Percentiles rank a stretch among this genome's conserved stretches.
phyloP scores from a whole-genome alignment of 2,888 invertebrate genomes.

The Agrilus biguttatus region DNA sequence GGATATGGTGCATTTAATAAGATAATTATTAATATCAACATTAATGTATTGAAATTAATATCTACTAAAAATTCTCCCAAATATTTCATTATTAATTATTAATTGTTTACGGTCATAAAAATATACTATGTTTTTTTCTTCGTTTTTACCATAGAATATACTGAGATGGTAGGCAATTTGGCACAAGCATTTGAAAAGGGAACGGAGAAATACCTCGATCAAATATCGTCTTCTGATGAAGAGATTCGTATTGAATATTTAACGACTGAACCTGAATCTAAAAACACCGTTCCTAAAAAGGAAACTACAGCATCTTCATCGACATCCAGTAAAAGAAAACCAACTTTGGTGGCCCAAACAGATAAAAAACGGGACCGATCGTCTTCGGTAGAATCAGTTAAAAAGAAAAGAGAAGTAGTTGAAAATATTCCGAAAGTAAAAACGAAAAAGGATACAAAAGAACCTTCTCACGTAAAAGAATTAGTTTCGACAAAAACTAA shows the following conservation, averaged over 20 bases:
- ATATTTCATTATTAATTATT: constrained; percentile 12
- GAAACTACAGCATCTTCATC: constrained; percentile 10
- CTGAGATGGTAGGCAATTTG: constrained; percentile 74
- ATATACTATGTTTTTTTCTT: constrained; percentile 1
- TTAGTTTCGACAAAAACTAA: constrained; percentile 3
- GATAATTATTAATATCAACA: too few relatives aligned
- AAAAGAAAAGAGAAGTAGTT: constrained; percentile 9
- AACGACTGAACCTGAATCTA: constrained; percentile 30
- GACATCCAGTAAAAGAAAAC: constrained; percentile 21
- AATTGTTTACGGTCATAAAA: background rate
- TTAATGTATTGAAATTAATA: too few relatives aligned
- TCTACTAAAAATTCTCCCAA: too few relatives aligned
- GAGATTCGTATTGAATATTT: constrained; percentile 57
- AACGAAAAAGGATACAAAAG: constrained; percentile 8
- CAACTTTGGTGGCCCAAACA: constrained; percentile 21
- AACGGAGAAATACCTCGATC: constrained; percentile 70
- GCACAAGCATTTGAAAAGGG: constrained; percentile 69
- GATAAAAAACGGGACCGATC: constrained; percentile 23
- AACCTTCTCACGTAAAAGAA: constrained; percentile 16
- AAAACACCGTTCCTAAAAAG: constrained; percentile 27
- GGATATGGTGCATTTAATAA: too few relatives aligned
- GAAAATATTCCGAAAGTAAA: constrained; percentile 16
- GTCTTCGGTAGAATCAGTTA: constrained; percentile 16
- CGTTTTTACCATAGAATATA: constrained; percentile 51
- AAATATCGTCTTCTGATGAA: constrained; percentile 66